A percentile compares a stretch with the other conserved stretches of the same genome.
Conservation (phyloP, 2,888 invertebrate species). For the Hyposoter didymator region DNA sequence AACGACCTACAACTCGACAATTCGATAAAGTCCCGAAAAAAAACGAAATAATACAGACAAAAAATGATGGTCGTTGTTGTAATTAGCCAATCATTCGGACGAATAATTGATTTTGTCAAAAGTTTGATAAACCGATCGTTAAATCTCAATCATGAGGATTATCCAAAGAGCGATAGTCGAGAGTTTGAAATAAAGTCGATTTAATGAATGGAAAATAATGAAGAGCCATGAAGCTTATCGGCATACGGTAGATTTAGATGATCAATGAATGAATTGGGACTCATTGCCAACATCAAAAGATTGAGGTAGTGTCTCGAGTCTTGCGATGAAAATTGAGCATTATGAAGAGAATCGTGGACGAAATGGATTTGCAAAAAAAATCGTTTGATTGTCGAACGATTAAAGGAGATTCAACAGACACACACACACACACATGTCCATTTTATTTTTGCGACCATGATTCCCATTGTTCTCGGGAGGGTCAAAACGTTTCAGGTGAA, state of each 20-base stretch:
- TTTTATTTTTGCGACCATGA: neutral
- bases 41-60: neutral
- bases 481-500: conserved; percentile 39
- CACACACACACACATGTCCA: neutral
- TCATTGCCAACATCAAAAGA: neutral
- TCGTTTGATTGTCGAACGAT: neutral
- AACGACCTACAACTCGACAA: neutral
- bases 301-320: neutral
- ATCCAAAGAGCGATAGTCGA: neutral
- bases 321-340: neutral
- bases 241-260: neutral
- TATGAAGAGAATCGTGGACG: neutral
- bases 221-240: neutral
- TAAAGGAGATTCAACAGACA: neutral
- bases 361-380: neutral
- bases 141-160: neutral
- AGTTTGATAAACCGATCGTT: too few species aligned
- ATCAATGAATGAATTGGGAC: neutral
- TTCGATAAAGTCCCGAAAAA: too few species aligned
- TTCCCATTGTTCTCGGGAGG: conserved; percentile 26
- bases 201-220: neutral
- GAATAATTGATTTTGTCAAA: neutral
- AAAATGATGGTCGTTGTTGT: neutral
- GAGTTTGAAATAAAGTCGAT: neutral
- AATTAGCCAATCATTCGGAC: neutral